Base-by-base conservation (phyloP, 2,888 invertebrate genomes). In the Perizoma affinitatum region DNA sequence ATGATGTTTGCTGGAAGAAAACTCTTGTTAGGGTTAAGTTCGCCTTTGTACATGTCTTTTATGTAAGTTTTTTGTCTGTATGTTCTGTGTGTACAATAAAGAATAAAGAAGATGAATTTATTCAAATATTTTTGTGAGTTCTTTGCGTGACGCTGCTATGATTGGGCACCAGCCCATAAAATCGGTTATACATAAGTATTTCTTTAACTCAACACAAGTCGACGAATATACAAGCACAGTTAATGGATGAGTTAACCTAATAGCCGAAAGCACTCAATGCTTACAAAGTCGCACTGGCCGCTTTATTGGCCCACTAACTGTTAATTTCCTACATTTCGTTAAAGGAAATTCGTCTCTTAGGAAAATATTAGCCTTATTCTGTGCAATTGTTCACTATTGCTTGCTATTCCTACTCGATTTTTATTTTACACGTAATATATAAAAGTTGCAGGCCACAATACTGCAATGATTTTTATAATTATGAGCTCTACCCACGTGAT, bases 211-310 rank as follows among this genome's bases (percentile, higher is more conserved):
- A 84, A 83, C 84, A 85, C 79, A 78, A 82, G 81, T 75, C 71
- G 75, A 74, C 76, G 79, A 85, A 86, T 86, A 83, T 3, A 22
- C 79, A 71, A 82, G 80, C 80, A 75, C 80, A 83, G 79, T 87
- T 87, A 90, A 91, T 90, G 88, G 87, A 79, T 82, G 82, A 88
- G 87, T 88, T 90, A 89, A 88, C 86, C 83, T 91, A 90, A 91
- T 90, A 90, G 91, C 89, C 78, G 79, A 91, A 91, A 91, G 88
- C 91, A 89, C 90, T 91, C 90, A 88, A 90, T 90, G 91, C 90
- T 86, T 87, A 88, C 88, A 87, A 88, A 90, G 86, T 90, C 87
- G 82, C 85, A 79, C 75, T 82, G 85, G 83, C 80, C 85, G 79
- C 83, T 88, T 88, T 90, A 90, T 87, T 84, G 80, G 73, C 71